phyloP scores from a whole-genome alignment of 2,113 vertebrate genomes.

The Thunnus maccoyii region DNA sequence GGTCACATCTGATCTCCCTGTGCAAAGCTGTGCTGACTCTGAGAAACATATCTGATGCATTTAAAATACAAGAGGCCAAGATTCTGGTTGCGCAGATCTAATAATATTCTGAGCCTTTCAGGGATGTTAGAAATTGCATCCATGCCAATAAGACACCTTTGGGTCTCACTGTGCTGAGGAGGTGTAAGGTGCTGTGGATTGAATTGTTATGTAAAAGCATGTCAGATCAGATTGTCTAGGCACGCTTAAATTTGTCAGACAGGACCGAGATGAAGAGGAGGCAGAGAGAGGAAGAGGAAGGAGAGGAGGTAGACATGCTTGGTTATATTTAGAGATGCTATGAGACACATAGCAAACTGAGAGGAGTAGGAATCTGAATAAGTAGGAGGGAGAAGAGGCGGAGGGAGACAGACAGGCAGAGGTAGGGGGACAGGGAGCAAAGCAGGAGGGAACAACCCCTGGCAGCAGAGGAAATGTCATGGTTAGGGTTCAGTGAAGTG shows the following conservation, averaged over 20 bases:
- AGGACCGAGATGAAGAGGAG: constrained; percentile 73
- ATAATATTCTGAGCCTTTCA: constrained; percentile 54
- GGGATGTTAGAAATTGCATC: constrained; percentile 62
- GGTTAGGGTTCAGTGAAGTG: constrained; percentile 82
- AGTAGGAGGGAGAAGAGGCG: constrained; percentile 58
- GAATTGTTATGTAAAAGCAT: constrained; percentile 83
- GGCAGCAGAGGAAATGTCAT: constrained; percentile 80
- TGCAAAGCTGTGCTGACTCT: constrained; percentile 54
- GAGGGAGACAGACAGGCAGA: constrained; percentile 50
- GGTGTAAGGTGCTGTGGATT: constrained; percentile 72
- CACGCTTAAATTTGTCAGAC: constrained; percentile 81
- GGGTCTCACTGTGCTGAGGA: constrained; percentile 48
- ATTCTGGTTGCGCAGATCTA: constrained; percentile 35
- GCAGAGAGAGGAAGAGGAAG: constrained; percentile 68
- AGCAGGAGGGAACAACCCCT: constrained; percentile 72
- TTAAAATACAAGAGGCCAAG: constrained; percentile 42
- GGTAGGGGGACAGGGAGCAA: constrained; percentile 58
- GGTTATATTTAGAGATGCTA: constrained; percentile 81
- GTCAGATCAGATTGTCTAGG: constrained; percentile 80
- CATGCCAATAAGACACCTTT: constrained; percentile 72
- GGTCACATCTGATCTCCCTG: constrained; percentile 69
- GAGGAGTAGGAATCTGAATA: constrained; percentile 65
- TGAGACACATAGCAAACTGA: constrained; percentile 68
- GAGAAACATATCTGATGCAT: constrained; percentile 58
- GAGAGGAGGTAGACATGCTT: constrained; percentile 68